phyloP scores from a whole-genome alignment of 2,113 vertebrate genomes.

The Spheniscus mendiculus region DNA sequence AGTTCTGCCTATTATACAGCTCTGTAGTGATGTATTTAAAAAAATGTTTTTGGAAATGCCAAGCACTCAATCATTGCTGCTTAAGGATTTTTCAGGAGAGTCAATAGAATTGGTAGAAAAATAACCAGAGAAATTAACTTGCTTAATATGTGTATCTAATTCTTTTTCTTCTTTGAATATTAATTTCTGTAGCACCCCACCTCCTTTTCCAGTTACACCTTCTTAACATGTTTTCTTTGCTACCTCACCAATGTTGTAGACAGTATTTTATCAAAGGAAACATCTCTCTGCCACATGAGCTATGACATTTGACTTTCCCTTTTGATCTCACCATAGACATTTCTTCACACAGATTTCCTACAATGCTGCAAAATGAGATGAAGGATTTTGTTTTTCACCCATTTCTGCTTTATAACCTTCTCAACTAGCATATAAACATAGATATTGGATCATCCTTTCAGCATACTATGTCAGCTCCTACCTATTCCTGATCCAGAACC shows the following conservation, averaged over 20 bases:
- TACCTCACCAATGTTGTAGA: background rate
- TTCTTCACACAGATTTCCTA: background rate
- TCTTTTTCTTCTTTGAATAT: background rate
- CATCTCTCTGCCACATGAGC: background rate
- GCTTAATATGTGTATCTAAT: background rate
- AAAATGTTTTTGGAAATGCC: conserved; percentile 55
- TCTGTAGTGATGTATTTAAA: conserved; percentile 33
- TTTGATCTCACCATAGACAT: background rate
- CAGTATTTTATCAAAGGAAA: background rate
- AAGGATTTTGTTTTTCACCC: background rate
- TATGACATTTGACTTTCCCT: background rate
- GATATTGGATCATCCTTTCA: background rate
- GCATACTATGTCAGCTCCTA: fast-evolving
- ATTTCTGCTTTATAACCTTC: background rate
- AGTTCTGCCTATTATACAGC: background rate
- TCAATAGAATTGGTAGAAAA: conserved; percentile 2
- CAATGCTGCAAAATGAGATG: background rate
- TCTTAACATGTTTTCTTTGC: background rate
- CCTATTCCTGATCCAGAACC: background rate
- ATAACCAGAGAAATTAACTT: background rate
- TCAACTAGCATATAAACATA: background rate
- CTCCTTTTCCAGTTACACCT: background rate
- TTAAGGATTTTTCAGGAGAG: background rate
- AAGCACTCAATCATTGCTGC: background rate
- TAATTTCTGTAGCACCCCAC: background rate